Conservation (phyloP, 37 sponge, comb jelly and placozoan genomes). For the Chondrilla cf. caribensis region DNA sequence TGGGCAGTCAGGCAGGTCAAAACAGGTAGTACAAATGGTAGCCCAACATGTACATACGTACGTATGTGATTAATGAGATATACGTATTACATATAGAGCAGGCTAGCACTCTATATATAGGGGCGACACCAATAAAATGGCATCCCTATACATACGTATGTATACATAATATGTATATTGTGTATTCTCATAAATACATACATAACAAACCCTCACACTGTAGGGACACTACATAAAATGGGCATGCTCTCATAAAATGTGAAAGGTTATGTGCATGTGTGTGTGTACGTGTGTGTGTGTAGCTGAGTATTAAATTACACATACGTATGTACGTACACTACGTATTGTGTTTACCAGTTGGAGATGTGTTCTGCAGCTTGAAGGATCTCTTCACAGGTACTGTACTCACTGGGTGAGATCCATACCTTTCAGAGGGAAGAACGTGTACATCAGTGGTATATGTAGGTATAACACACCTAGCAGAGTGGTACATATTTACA, state of each 20-base stretch:
- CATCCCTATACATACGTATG: neutral
- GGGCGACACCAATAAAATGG: no score
- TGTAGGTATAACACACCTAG: no score
- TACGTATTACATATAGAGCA: neutral
- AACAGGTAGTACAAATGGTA: no score
- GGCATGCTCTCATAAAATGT: no score
- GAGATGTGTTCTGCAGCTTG: slow-evolving; percentile 49
- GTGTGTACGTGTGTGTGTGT: neutral
- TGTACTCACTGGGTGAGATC: slow-evolving; percentile 30
- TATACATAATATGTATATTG: neutral
- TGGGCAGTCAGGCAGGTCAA: neutral
- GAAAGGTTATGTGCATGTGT: no score
- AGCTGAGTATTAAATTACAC: neutral
- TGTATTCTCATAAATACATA: no score
- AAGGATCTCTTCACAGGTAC: slow-evolving; percentile 35
- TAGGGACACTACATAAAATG: no score
- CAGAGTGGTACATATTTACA: no score
- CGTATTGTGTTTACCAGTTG: slow-evolving; percentile 40
- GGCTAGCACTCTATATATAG: neutral
- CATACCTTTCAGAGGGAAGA: slow-evolving; percentile 35
- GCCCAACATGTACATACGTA: neutral
- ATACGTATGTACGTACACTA: neutral
- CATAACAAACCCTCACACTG: no score
- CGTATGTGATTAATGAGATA: neutral
- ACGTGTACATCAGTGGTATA: neutral